These are phyloP conservation scores for Halictus rubicundus DNA, from an alignment of 1,140 invertebrate genomes.

Conservation along the genomic window DNA sequence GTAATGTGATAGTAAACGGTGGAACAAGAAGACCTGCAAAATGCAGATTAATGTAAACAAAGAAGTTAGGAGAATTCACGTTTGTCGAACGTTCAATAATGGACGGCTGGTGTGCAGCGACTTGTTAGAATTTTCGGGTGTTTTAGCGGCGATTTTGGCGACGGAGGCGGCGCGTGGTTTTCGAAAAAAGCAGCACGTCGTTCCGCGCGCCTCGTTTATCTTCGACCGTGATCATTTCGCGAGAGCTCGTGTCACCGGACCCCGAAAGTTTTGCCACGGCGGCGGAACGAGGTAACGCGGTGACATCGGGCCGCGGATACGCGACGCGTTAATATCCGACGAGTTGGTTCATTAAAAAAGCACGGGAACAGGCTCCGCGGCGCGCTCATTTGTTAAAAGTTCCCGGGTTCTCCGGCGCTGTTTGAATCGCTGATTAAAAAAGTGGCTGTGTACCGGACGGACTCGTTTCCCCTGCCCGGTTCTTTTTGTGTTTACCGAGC, in stretches of 20 bases:
- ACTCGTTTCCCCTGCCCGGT: background rate
- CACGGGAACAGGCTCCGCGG: conserved; percentile 28
- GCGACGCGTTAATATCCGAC: conserved; percentile 41
- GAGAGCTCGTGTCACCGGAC: conserved; percentile 17
- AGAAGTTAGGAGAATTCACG: no score
- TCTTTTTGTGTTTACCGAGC: no score
- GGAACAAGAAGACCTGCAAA: no score
- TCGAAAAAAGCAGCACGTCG: background rate
- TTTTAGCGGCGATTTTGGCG: no score
- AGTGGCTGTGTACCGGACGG: conserved; percentile 8
- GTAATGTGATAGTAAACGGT: no score
- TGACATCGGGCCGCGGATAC: conserved; percentile 36
- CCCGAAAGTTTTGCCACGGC: background rate
- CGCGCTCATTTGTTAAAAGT: conserved; percentile 47
- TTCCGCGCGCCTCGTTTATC: conserved; percentile 11
- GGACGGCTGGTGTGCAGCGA: no score
- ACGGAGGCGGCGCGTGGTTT: background rate
- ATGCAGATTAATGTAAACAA: no score
- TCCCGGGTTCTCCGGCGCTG: conserved; percentile 19
- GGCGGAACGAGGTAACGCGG: conserved; percentile 21
- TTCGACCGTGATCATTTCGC: conserved; percentile 22
- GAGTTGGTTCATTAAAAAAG: conserved; percentile 47
- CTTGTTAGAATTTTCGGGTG: no score
- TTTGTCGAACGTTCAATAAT: no score
- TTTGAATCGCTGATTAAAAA: conserved; percentile 45